Evolutionary conservation across 2,113 vertebrate species (phyloP).

Genomic region (Lamprologus speciosus): DNA sequence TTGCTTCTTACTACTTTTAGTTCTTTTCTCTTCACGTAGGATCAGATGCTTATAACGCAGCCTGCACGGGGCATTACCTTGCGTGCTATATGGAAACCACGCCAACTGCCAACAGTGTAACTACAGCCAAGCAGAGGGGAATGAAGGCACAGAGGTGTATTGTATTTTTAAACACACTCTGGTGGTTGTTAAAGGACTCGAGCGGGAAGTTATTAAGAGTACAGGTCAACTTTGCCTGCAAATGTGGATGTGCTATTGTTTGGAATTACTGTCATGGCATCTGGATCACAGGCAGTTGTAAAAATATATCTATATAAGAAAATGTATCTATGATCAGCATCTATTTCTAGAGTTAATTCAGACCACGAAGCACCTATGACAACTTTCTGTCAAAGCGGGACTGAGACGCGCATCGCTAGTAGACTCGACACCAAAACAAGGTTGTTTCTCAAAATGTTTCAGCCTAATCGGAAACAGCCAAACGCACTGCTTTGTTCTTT

Average conservation of each 20-base stretch:
- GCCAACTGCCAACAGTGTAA: background rate
- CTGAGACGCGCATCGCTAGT: background rate
- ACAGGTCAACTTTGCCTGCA: background rate
- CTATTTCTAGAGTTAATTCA: background rate
- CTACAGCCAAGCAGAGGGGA: background rate
- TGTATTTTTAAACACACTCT: constrained; percentile 37
- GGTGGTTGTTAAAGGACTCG: constrained; percentile 26
- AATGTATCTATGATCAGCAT: background rate
- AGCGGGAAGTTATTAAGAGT: background rate
- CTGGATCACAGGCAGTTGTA: background rate
- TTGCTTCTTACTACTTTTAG: background rate
- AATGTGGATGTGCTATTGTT: background rate
- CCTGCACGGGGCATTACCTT: background rate
- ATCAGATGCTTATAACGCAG: background rate
- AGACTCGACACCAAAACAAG: background rate
- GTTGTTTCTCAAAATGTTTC: background rate
- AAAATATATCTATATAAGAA: background rate
- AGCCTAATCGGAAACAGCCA: background rate
- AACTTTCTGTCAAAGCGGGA: background rate
- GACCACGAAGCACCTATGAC: background rate
- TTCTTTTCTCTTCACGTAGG: background rate
- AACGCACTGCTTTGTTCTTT: background rate
- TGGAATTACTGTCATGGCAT: background rate
- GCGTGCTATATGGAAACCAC: background rate
- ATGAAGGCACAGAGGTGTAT: constrained; percentile 62